Evolutionary conservation across 2,888 invertebrate species (phyloP).

Genomic region (Drosophila quasianomalipes): DNA sequence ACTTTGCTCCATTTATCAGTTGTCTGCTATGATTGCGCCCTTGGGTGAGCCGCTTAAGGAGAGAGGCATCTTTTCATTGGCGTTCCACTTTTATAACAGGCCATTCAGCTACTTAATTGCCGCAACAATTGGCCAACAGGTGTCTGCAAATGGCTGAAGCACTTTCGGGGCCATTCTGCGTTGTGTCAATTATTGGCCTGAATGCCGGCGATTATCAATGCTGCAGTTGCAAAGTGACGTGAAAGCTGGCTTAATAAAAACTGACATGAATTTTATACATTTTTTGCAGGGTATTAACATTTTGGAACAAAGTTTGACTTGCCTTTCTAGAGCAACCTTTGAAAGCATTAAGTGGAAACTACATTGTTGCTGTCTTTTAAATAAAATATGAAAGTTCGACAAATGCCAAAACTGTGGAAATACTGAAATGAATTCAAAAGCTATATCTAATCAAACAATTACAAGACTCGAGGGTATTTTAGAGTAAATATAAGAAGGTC

Average conservation of each 20-base stretch:
- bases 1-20: background rate
- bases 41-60: conserved; percentile 18
- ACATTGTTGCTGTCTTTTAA: background rate
- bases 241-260: conserved; percentile 12
- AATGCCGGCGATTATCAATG: conserved; percentile 55
- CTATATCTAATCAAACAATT: background rate
- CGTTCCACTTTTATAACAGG: conserved; percentile 24
- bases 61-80: background rate
- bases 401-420: background rate
- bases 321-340: background rate
- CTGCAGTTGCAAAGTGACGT: conserved; percentile 24
- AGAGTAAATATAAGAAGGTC: background rate
- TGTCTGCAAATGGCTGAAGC: conserved; percentile 50
- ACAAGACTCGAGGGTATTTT: background rate
- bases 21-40: conserved; percentile 16
- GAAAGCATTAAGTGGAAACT: background rate
- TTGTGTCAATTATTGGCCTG: conserved; percentile 54
- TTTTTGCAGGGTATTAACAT: background rate
- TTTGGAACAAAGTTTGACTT: background rate
- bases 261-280: background rate
- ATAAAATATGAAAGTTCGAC: background rate
- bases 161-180: conserved; percentile 30
- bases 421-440: background rate
- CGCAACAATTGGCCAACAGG: conserved; percentile 46
- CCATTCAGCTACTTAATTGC: conserved; percentile 46